These are phyloP conservation scores for Acrocephalus kingi DNA, from an alignment of 2,113 vertebrate genomes.

Conservation along the genomic window DNA sequence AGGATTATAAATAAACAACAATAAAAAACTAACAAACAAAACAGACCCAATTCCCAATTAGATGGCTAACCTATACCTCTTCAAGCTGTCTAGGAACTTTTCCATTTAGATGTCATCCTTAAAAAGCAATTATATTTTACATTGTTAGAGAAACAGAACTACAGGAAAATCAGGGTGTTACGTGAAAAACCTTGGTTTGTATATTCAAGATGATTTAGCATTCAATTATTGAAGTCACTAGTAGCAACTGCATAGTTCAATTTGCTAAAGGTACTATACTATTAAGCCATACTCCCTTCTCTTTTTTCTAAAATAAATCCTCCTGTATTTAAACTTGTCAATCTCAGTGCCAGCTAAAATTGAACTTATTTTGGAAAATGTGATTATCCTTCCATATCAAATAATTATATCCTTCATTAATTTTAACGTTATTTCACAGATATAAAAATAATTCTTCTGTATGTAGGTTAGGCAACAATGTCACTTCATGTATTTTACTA, in stretches of 20 bases:
- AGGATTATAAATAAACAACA: neutral
- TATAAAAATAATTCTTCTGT: neutral
- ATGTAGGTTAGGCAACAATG: neutral
- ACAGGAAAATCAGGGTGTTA: neutral
- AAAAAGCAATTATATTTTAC: neutral
- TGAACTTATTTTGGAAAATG: slow-evolving; percentile 17
- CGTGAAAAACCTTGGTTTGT: neutral
- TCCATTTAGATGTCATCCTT: neutral
- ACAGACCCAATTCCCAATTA: neutral
- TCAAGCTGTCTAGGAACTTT: neutral
- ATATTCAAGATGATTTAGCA: neutral
- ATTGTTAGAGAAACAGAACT: neutral
- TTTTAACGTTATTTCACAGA: neutral
- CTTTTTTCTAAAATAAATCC: neutral
- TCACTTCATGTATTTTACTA: neutral
- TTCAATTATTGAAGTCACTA: neutral
- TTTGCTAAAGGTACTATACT: neutral
- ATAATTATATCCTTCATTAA: neutral
- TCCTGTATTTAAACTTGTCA: neutral
- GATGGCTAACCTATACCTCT: neutral
- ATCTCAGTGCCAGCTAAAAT: neutral
- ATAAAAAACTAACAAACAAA: neutral
- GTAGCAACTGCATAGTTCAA: neutral
- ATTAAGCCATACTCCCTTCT: neutral
- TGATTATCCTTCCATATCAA: neutral